Evolutionary conservation across 2,888 invertebrate species (phyloP), one percentile per base, ranked within the genome.

Genomic region (Bombyx huttoni): DNA sequence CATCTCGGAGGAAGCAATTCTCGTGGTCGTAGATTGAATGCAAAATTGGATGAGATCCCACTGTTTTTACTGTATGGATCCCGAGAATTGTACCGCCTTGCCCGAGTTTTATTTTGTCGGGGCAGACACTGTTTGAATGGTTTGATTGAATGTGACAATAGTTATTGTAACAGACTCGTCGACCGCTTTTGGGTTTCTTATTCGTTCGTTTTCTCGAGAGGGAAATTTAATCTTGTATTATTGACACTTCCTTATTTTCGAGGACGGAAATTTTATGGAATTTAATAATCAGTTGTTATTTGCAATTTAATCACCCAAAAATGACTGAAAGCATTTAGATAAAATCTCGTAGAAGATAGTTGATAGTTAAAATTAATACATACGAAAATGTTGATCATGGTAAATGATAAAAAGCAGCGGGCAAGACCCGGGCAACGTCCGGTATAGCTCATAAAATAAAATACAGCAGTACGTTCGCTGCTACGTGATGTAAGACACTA

Each of bases 1-100:
- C 85, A 87, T 87, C 86, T 86, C 78, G 70, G 71, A 80, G 79
- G 82, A 78, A 83, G 83, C 85, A 75, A 86, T 87, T 84, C 84
- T 77, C 78, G 81, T 71, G 84, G 81, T 82, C 84, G 85, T 83
- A 86, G 85, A 86, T 86, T 87, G 85, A 85, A 87, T 87, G 86
- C 85, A 86, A 85, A 87, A 87, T 87, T 87, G 86, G 87, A 87
- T 82, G 86, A 85, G 82, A 79, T 78, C 81, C 78, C 73, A 78
- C 77, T 79, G 81, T 82, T 84, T 84, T 83, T 83, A 83, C 79
- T 81, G 78, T 83, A 77, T 78, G 77, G 76, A 74, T 73, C 76
- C 68, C 67, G 70, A 68, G 68, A 61, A 75, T 79, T 70, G 80
- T 64, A 67, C 68, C 67, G 68, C 70, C 69, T 75, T 71, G 65